A percentile compares a stretch with the other conserved stretches of the same genome.
Evolutionary conservation across 2,113 vertebrate species (phyloP).

Genomic region (Formicarius rufipectus): DNA sequence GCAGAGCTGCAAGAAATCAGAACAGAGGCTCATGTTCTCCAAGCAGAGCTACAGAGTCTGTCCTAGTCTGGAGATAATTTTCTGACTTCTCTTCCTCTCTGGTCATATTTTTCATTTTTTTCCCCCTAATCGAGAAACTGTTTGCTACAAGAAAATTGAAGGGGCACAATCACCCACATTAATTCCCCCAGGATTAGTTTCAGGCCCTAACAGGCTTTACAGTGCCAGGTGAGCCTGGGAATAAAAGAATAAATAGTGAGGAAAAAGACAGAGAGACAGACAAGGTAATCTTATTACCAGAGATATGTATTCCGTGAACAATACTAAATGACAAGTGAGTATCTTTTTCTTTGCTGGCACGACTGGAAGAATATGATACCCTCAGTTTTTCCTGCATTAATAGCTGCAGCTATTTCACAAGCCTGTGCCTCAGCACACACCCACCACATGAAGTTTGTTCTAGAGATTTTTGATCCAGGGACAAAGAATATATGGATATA

Average conservation of each 20-base stretch:
- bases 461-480: not conserved
- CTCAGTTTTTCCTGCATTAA: not conserved
- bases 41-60: not conserved
- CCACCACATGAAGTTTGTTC: not conserved
- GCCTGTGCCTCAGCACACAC: not conserved
- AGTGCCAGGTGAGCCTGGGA: not conserved
- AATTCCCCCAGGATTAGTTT: not conserved
- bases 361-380: not conserved
- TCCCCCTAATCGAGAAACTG: not conserved
- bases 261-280: not conserved
- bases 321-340: not conserved
- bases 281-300: not conserved
- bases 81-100: not conserved
- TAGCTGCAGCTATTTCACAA: not conserved
- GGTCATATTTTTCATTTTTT: not conserved
- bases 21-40: not conserved
- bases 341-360: not conserved
- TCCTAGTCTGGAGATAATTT: not conserved
- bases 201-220: not conserved
- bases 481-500: fast-evolving
- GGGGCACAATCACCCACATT: not conserved
- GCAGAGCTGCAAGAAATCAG: not conserved
- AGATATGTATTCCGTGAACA: fast-evolving
- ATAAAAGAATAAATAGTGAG: not conserved
- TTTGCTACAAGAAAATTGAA: not conserved